Conservation (phyloP, 2,113 vertebrate species). For the Aythya baeri region DNA sequence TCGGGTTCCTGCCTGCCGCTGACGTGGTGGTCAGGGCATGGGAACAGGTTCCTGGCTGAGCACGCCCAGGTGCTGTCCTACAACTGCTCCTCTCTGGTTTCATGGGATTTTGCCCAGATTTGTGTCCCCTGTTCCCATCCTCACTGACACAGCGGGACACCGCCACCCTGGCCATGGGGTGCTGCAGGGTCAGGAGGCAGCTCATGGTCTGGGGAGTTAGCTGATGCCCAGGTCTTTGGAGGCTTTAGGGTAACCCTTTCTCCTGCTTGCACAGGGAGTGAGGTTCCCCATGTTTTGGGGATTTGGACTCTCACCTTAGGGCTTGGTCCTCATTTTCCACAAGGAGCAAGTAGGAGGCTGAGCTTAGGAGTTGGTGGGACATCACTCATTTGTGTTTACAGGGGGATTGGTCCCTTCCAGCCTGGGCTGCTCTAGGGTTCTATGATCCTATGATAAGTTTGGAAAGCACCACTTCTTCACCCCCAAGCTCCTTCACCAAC, state of each 20-base stretch:
- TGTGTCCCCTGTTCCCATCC: rapidly evolving
- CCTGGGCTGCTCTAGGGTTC: not conserved
- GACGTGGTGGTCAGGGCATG: rapidly evolving
- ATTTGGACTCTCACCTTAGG: not conserved
- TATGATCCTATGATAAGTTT: not conserved
- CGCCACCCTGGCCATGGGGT: not conserved
- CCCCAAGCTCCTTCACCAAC: not conserved
- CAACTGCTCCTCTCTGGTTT: rapidly evolving
- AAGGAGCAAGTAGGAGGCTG: not conserved
- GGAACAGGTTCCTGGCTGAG: rapidly evolving
- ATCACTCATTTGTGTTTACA: rapidly evolving
- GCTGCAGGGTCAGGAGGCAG: not conserved
- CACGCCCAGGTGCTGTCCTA: not conserved
- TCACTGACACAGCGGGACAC: rapidly evolving
- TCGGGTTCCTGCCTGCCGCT: rapidly evolving
- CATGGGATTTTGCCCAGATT: not conserved
- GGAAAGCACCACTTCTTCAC: rapidly evolving
- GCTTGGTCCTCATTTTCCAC: not conserved
- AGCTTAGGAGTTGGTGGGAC: rapidly evolving
- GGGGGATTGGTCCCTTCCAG: not conserved
- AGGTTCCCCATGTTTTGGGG: rapidly evolving
- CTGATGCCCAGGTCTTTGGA: too few relatives aligned
- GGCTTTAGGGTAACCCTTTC: not conserved
- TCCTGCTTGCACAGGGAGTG: not conserved
- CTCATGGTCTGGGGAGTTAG: rapidly evolving